These are phyloP conservation scores for Petrolisthes cinctipes DNA, from an alignment of 2,888 invertebrate genomes.

Conservation along the genomic window DNA sequence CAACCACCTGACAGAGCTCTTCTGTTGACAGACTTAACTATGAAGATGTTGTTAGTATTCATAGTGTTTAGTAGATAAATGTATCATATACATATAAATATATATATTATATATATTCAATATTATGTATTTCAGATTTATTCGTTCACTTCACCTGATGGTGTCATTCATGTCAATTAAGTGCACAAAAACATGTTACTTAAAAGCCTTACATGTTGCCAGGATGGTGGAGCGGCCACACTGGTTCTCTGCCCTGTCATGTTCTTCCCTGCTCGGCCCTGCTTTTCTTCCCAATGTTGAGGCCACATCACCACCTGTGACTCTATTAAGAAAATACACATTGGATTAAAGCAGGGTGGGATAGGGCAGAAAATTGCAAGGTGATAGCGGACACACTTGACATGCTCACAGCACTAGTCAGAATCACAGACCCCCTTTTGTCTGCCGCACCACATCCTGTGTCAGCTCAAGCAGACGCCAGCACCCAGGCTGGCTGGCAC, in stretches of 20 bases:
- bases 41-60: slow-evolving; percentile 63
- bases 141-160: slow-evolving; percentile 62
- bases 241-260: background rate
- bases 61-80: slow-evolving; percentile 63
- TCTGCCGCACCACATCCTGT: slow-evolving; percentile 20
- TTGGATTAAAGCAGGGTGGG: background rate
- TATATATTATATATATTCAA: slow-evolving; percentile 63
- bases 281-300: slow-evolving; percentile 33
- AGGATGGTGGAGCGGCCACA: slow-evolving; percentile 32
- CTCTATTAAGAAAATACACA: no score
- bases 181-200: slow-evolving; percentile 62
- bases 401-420: slow-evolving; percentile 59
- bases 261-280: slow-evolving; percentile 42
- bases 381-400: slow-evolving; percentile 35
- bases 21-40: slow-evolving; percentile 61
- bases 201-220: slow-evolving; percentile 59
- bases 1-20: slow-evolving; percentile 60
- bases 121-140: slow-evolving; percentile 63
- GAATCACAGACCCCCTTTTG: slow-evolving; percentile 56
- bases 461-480: slow-evolving; percentile 22
- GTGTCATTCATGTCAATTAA: slow-evolving; percentile 60
- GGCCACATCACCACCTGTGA: no score
- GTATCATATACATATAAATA: slow-evolving; percentile 61
- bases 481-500: slow-evolving; percentile 38
- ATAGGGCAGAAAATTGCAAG: background rate